Evolutionary conservation across 2,888 invertebrate genomes (phyloP), one percentile per base, ranked within the genome.

Genomic region (Aporophyla lueneburgensis): DNA sequence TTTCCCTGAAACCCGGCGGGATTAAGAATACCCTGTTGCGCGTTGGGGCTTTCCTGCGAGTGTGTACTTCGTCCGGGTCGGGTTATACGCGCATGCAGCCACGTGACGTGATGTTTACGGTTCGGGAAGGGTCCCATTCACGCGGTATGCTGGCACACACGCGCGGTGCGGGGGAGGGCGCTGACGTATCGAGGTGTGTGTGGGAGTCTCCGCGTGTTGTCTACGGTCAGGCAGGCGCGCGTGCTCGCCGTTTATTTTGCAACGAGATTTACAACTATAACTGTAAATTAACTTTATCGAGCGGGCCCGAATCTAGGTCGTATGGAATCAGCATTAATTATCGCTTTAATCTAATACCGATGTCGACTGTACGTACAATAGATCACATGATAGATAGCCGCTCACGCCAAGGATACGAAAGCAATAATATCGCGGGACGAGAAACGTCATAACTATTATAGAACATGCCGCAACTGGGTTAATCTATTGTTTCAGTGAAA

Each of bases 241-340:
- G 94, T 94, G 94, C 93, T 91, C 86, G 92, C 93, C 93, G 93
- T 93, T 95, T 94, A 96, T 96, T 95, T 96, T 95, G 96, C 95
- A 96, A 96, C 95, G 93, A 95, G 95, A 96, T 95, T 96, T 96
- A 96, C 94, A 95, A 95, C 95, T 95, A 96, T 95, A 96, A 96
- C 96, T 95, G 96, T 96, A 96, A 96, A 96, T 96, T 96, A 96
- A 95, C 94, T 96, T 95, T 95, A 95, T 95, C 96, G 95, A 95
- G 93, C 95, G 92, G 92, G 92, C 93, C 94, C 93, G 93, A 94
- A 96, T 94, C 94, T 96, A 95, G 96, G 96, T 96, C 96, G 96
- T 96, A 96, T 96, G 96, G 96, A 96, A 96, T 96, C 96, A 96
- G 95, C 96, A 96, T 96, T 96, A 96, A 96, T 96, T 96, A 96